A percentile compares a stretch with the other conserved stretches of the same genome.
Evolutionary conservation across 2,888 invertebrate genomes (phyloP).

Genomic region (Carcina quercana): DNA sequence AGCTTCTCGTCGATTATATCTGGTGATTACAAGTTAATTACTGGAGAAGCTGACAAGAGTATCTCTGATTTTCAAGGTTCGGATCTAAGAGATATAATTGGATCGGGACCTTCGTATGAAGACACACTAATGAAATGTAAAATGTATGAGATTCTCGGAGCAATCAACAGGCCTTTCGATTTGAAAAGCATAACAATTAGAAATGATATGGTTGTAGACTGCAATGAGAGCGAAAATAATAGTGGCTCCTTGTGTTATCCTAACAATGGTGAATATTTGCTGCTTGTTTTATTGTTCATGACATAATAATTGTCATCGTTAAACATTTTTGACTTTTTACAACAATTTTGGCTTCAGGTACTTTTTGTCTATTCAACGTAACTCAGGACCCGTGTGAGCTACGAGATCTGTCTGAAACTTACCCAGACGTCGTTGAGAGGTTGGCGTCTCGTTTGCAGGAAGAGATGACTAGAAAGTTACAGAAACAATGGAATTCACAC

Average conservation of each 20-base stretch:
- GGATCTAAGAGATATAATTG: conserved; percentile 38
- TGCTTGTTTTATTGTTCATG: too few species aligned
- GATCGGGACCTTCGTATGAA: conserved; percentile 33
- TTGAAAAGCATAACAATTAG: conserved; percentile 24
- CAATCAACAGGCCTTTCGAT: conserved; percentile 28
- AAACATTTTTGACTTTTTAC: too few species aligned
- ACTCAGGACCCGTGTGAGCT: conserved; percentile 53
- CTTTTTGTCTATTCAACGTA: conserved; percentile 47
- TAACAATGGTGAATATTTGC: conserved; percentile 38
- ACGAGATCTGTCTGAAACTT: conserved; percentile 31
- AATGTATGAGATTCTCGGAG: conserved; percentile 30
- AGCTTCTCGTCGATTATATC: conserved; percentile 40
- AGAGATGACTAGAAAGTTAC: conserved; percentile 36
- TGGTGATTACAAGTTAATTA: conserved; percentile 48
- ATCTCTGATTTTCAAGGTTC: conserved; percentile 40
- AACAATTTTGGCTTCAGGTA: too few species aligned
- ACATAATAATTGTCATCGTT: too few species aligned
- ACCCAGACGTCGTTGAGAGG: conserved; percentile 32
- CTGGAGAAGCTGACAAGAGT: conserved; percentile 27
- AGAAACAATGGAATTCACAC: too few species aligned
- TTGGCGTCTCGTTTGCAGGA: conserved; percentile 26
- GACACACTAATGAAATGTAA: conserved; percentile 33
- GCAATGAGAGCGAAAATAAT: conserved; percentile 15
- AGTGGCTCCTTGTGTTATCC: conserved; percentile 33
- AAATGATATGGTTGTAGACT: conserved; percentile 32